Base-by-base conservation (phyloP, 1,140 invertebrate species). In the Metaphire vulgaris region DNA sequence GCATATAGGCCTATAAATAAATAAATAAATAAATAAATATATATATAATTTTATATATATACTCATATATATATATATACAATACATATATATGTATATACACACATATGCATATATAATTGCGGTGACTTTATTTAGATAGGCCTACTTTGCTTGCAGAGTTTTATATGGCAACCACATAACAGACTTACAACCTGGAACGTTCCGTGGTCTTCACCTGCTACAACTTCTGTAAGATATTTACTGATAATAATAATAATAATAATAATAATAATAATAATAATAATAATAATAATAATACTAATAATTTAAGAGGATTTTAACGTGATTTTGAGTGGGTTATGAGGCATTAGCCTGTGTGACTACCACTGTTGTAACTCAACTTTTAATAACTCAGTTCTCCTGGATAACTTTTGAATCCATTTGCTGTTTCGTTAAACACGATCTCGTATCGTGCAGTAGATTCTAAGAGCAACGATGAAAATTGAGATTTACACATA, bases 91-190 rank as follows among this genome's bases (percentile, higher is more conserved):
- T 65, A 65, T 65, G 14, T 15, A 65, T 65, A 15, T 15, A 15
- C 26, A 14, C 26, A 15, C 26, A 15, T 31, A 14, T 69, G n/a
- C n/a, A 6, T 69, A 28, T 14, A 69, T 12, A 14, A 6, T 14
- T 12, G 6, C 2, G 2, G 14, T 69, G 2, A 69, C 2, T 31
- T 28, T 14, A 29, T 30, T 33, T 29, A 14, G 14, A 30, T 29
- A 33, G 2, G 15, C 12, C 15, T 31, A 31, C 26, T 2, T 15
- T 72, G 1, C 28, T 34, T 73, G 6, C n/a, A 98, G 96, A 80
- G 94, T 98, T 77, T 87, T 99, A 16, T 98, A 99, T 85, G 96
- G 95, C 29, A 99, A 99, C 87, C 96, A 97, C 89, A 95, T 99
- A 82, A 92, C 92, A 79, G 96, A 98, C 82, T 87, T 99, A 67